Evolutionary conservation across 2,797 vertebrate species (phyloP), one percentile per base, ranked within the genome.

Genomic region (Erpetoichthys calabaricus): DNA sequence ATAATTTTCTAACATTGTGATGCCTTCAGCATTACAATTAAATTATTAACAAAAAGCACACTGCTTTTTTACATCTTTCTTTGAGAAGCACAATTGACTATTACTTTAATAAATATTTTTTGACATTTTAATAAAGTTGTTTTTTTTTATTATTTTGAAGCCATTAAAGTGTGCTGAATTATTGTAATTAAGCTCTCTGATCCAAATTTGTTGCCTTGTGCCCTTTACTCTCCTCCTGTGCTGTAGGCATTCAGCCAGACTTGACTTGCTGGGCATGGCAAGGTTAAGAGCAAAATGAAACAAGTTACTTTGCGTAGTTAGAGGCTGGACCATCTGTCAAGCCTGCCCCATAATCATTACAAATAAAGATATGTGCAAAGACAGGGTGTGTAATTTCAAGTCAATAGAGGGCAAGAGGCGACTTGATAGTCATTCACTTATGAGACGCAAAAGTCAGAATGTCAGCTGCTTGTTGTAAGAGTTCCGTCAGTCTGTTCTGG

Each of bases 251-350:
- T 74, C 73, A 79, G 85, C 85, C 83, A 86, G 81, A 75, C 79
- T 68, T 25, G 25, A 76, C 80, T 83, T 79, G 80, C 80, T 80
- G 81, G 81, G 80, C 80, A 79, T 73, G 83, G 85, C 85, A 87
- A 87, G 85, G 85, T 86, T 83, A 86, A 83, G 80, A 83, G 75
- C 77, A 83, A 82, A 81, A 83, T 42, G 82, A 85, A 85, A 83
- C 80, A 82, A 83, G 85, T 85, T 82, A 85, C 80, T 84, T 83
- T 80, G 78, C 80, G 80, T 79, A 78, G 80, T 80, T 10, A 68
- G 70, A 63, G 65, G 79, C 75, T 75, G 78, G 68, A 76, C 83
- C 85, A 85, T 87, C 85, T 85, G 82, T 86, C 82, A 83, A 81
- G 79, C 80, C 75, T 65, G 80, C 79, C 80, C 80, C 81, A 80